phyloP scores from a whole-genome alignment of 2,888 invertebrate genomes.

The Xestia rhomboidea region DNA sequence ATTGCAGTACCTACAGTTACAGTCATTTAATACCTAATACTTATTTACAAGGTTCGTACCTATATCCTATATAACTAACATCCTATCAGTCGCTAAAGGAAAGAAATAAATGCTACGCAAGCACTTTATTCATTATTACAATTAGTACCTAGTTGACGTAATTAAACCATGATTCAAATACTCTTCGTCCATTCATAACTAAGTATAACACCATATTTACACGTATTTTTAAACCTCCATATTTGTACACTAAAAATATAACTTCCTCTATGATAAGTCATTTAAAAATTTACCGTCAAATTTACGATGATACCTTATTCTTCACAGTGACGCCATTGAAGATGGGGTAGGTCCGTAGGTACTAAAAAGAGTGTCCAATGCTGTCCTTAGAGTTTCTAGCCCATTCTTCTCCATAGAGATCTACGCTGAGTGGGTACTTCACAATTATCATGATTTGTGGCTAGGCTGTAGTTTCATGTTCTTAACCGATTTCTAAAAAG shows the following conservation, averaged over 20 bases:
- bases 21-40: no score
- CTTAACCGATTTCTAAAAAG: background rate
- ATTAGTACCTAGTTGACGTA: conserved; percentile 1
- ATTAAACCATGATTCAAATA: conserved; percentile 10
- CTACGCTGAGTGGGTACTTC: background rate
- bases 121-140: conserved; percentile 24
- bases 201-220: background rate
- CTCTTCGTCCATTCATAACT: background rate
- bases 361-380: background rate
- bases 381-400: background rate
- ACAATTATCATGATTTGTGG: background rate
- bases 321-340: background rate
- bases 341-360: background rate
- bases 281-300: background rate
- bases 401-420: background rate
- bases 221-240: conserved; percentile 7
- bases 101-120: background rate
- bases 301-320: background rate
- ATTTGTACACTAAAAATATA: conserved; percentile 8
- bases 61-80: background rate
- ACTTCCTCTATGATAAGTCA: conserved; percentile 10
- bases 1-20: no score
- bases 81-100: background rate
- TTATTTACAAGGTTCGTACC: no score
- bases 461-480: background rate